These are phyloP conservation scores for Cylindroiulus punctatus DNA, from an alignment of 2,888 invertebrate genomes.

Conservation along the genomic window DNA sequence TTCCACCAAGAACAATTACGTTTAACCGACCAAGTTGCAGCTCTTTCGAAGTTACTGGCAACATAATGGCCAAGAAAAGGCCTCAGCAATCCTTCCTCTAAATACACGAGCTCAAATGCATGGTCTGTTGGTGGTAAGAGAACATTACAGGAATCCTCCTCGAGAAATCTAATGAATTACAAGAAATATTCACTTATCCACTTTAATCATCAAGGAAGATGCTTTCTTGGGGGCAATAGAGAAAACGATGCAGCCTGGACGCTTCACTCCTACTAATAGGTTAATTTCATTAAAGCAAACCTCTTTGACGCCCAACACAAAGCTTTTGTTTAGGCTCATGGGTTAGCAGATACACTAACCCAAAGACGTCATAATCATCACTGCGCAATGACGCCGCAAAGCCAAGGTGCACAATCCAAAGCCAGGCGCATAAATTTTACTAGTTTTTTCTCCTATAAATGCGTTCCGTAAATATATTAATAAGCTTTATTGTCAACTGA, in stretches of 20 bases:
- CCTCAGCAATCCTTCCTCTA: neutral
- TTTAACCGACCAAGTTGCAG: neutral
- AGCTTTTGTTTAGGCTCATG: neutral
- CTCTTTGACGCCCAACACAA: neutral
- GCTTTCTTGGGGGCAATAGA: slow-evolving; percentile 36
- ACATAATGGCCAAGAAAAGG: neutral
- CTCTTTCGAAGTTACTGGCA: neutral
- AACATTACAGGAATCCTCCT: neutral
- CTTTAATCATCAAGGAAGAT: slow-evolving; percentile 46
- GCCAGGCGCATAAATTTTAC: neutral
- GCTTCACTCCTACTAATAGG: slow-evolving; percentile 44
- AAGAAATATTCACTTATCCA: slow-evolving; percentile 42
- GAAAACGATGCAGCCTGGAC: neutral
- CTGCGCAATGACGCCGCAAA: neutral
- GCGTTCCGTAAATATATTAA: neutral
- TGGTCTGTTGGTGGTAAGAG: neutral
- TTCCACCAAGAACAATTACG: slow-evolving; percentile 3
- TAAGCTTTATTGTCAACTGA: neutral
- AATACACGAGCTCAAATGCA: neutral
- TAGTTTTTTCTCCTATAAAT: neutral
- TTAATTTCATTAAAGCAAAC: slow-evolving; percentile 50
- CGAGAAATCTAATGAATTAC: slow-evolving; percentile 24
- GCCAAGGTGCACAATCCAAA: neutral
- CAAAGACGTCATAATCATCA: neutral
- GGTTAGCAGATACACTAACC: neutral